Evolutionary conservation across 2,888 invertebrate species (phyloP), one percentile per base, ranked within the genome.

Genomic region (Thalpophila matura): DNA sequence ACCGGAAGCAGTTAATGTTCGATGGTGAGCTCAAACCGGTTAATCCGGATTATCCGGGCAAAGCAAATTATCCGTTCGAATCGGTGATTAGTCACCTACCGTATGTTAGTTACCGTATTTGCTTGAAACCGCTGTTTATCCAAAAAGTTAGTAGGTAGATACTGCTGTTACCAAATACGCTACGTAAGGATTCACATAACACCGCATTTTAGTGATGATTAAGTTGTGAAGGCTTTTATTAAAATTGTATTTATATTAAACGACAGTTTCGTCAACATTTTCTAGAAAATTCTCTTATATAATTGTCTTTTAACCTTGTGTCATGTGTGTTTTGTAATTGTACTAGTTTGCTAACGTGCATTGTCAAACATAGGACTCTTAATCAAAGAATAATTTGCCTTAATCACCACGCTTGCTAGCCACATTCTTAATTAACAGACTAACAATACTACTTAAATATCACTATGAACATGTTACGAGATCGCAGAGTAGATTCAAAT

Each of bases 11-110:
- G 61, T 76, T 76, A 76, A 79, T 63, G 72, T 72, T 68, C 40
- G 66, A 63, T 65, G 58, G 71, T 66, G 57, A 66, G 53, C 58
- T 64, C 50, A 57, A 75, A 67, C 64, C 43, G 54, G 43, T 61
- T 78, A 60, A 82, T 75, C 68, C 73, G 69, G 77, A 77, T 82
- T 49, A 83, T 71, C 75, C 72, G 47, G 53, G 60, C 45, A 57
- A 69, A 75, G 64, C 66, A 67, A 79, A 74, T 76, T 80, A 73
- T 72, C 73, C 51, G 42, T 49, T 53, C 38, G 43, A 47, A 53
- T 61, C 60, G 58, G 43, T 53, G 51, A 75, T 75, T 56, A 69
- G 61, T 69, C 55, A 56, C 55, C 47, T 38, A 75, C n/a, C 31
- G 20, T 35, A 9, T 53, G 40, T 55, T 54, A 54, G 26, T 47